phyloP scores from a whole-genome alignment of 92 coral and sea anemone genomes.

The Umimayanthus chanpuru region DNA sequence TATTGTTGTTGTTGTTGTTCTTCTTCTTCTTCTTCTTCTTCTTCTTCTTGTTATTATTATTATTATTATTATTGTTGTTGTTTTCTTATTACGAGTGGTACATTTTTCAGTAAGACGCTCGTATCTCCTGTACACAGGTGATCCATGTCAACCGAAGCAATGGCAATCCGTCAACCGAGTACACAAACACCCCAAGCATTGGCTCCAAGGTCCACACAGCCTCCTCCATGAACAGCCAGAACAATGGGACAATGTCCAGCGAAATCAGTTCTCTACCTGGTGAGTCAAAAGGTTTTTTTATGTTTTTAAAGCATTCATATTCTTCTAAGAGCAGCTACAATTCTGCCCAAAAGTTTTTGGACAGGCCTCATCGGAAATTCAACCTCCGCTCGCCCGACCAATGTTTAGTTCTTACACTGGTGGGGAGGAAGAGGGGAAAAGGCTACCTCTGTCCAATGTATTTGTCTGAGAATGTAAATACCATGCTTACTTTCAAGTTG shows the following conservation, averaged over 20 bases:
- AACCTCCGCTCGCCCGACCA: too few relatives aligned
- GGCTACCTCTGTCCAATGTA: too few relatives aligned
- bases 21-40: background rate
- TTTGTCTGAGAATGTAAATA: too few relatives aligned
- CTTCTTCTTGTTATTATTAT: background rate
- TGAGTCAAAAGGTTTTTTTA: background rate
- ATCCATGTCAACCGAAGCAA: constrained; percentile 6
- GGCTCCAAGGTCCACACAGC: constrained; percentile 23
- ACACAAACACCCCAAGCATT: constrained; percentile 21
- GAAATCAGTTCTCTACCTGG: background rate
- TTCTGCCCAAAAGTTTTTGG: too few relatives aligned
- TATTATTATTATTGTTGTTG: background rate
- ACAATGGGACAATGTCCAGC: background rate
- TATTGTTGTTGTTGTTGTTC: background rate
- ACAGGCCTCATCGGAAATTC: too few relatives aligned
- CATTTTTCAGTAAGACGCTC: too few relatives aligned
- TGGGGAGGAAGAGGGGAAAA: too few relatives aligned
- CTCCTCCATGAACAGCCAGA: background rate
- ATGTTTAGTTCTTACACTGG: too few relatives aligned
- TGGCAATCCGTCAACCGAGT: background rate
- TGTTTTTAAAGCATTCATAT: background rate
- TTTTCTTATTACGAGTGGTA: background rate
- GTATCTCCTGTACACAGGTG: background rate
- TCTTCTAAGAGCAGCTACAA: too few relatives aligned
- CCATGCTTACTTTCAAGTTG: too few relatives aligned